Conservation (phyloP, 2,888 invertebrate genomes). For the Rhodophaea formosa region DNA sequence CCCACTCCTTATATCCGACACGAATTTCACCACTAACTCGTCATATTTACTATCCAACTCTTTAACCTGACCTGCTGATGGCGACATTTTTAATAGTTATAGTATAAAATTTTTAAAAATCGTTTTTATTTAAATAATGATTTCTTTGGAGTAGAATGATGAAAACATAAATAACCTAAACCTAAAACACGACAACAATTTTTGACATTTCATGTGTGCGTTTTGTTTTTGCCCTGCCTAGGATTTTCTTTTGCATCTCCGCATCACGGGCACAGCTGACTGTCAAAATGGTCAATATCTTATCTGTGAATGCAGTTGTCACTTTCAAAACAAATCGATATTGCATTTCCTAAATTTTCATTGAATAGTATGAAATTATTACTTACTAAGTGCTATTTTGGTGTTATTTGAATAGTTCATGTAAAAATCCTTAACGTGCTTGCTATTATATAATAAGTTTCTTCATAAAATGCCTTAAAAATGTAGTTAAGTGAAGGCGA, state of each 20-base stretch:
- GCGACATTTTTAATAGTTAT: slow-evolving; percentile 38
- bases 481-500: slow-evolving; percentile 9
- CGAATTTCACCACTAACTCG: slow-evolving; percentile 56
- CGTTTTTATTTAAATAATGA: too few relatives aligned
- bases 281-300: neutral
- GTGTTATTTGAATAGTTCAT: neutral
- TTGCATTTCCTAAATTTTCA: neutral
- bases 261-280: slow-evolving; percentile 16
- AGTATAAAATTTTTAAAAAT: neutral
- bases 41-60: slow-evolving; percentile 56
- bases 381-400: neutral
- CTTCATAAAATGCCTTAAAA: neutral
- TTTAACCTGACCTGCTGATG: slow-evolving; percentile 36
- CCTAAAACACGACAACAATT: too few relatives aligned
- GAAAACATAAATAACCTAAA: too few relatives aligned
- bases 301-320: slow-evolving; percentile 16
- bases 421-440: neutral
- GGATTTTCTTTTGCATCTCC: neutral
- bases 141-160: too few relatives aligned
- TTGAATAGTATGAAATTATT: neutral
- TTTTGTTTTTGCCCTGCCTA: too few relatives aligned
- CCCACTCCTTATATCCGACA: slow-evolving; percentile 58
- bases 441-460: neutral
- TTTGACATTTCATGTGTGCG: too few relatives aligned
- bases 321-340: slow-evolving; percentile 17